A percentile compares a stretch with the other conserved stretches of the same genome.
Evolutionary conservation across 2,888 invertebrate genomes (phyloP).

Genomic region (Phortica magna): DNA sequence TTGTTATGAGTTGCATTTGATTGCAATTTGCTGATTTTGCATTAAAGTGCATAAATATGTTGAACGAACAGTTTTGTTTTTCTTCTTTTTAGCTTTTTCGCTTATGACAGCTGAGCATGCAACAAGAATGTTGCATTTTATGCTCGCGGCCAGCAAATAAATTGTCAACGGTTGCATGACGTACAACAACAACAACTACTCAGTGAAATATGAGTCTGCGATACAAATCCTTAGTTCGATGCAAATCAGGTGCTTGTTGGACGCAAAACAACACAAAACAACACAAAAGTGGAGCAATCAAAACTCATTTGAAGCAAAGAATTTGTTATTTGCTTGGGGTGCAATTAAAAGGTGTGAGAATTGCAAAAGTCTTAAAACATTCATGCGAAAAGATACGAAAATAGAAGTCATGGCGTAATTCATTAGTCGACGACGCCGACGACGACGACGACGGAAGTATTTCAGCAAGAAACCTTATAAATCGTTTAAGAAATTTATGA

Average conservation of each 20-base stretch:
- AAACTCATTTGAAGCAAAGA: not conserved
- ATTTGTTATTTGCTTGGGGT: not conserved
- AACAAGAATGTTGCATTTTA: conserved; percentile 41
- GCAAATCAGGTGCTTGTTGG: conserved; percentile 2
- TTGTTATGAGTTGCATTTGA: conserved; percentile 1
- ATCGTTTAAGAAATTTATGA: not conserved
- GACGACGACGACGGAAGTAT: not conserved
- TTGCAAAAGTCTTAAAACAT: not conserved
- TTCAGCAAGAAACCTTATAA: not conserved
- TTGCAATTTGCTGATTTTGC: conserved; percentile 21
- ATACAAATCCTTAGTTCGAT: conserved; percentile 1
- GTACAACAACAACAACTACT: not conserved
- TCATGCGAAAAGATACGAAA: not conserved
- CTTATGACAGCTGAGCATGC: conserved; percentile 64
- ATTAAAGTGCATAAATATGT: conserved; percentile 67
- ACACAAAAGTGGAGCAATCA: not conserved
- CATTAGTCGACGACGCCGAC: not conserved
- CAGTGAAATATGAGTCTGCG: not conserved
- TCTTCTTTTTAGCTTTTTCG: not conserved
- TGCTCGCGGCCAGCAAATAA: conserved; percentile 23
- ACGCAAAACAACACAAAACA: not conserved
- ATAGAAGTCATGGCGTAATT: not conserved
- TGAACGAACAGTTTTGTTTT: conserved; percentile 35
- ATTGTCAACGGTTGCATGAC: conserved; percentile 7
- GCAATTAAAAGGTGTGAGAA: not conserved